These are phyloP conservation scores for Sycophila texana DNA, from an alignment of 2,888 invertebrate genomes.

Conservation along the genomic window DNA sequence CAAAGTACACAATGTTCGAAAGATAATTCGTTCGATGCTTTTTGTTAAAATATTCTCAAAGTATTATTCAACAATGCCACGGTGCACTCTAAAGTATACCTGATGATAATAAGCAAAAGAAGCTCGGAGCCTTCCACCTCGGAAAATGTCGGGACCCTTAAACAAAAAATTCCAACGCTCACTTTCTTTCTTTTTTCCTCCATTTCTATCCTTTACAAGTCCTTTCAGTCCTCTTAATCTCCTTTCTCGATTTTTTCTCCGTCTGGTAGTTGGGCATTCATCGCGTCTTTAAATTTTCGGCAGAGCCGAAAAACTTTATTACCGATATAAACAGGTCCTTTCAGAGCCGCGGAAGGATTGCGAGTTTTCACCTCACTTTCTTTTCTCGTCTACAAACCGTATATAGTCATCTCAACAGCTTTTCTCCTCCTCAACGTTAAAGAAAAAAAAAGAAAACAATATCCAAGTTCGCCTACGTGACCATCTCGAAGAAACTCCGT, in stretches of 20 bases:
- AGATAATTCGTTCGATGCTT: too few species aligned
- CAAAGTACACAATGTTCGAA: too few species aligned
- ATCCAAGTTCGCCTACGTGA: too few species aligned
- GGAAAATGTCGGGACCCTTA: not conserved
- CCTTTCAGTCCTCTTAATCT: not conserved
- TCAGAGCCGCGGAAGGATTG: not conserved
- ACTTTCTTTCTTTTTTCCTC: not conserved
- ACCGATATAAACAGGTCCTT: not conserved
- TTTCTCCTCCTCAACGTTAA: too few species aligned
- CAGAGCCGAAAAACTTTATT: not conserved
- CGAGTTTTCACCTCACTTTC: not conserved
- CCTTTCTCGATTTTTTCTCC: not conserved
- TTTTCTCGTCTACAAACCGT: not conserved
- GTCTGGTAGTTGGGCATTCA: not conserved
- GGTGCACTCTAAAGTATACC: too few species aligned
- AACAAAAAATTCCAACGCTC: not conserved
- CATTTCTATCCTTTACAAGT: not conserved
- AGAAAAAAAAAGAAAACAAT: too few species aligned
- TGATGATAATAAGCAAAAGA: too few species aligned
- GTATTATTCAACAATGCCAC: too few species aligned
- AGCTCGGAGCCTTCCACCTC: not conserved
- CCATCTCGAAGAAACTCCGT: not conserved
- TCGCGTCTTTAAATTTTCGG: not conserved
- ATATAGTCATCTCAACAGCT: too few species aligned
- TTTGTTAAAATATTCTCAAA: too few species aligned